Evolutionary conservation across 1,140 invertebrate genomes (phyloP).

Genomic region (Cydia amplana): DNA sequence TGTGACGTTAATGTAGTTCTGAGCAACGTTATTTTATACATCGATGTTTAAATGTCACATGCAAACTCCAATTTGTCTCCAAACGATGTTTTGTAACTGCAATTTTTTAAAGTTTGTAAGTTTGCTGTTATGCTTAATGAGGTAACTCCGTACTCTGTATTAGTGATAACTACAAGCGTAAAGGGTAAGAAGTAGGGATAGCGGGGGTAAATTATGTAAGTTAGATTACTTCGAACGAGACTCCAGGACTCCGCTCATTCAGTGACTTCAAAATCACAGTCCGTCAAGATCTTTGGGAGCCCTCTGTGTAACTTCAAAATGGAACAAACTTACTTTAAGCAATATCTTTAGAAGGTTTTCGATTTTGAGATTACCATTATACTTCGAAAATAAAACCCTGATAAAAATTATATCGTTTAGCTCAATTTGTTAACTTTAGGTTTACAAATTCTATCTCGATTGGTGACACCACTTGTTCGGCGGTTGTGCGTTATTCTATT

Average conservation of each 20-base stretch:
- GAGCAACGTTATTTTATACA: conserved; percentile 21
- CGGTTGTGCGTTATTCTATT: conserved; percentile 70
- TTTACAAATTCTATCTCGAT: conserved; percentile 56
- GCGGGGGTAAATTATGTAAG: conserved; percentile 17
- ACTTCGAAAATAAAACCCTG: conserved; percentile 30
- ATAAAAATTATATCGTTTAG: conserved; percentile 44
- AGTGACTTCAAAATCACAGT: neutral
- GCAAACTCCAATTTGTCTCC: conserved; percentile 41
- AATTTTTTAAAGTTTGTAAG: conserved; percentile 42
- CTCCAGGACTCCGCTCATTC: neutral
- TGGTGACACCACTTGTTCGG: conserved; percentile 44
- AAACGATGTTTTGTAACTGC: conserved; percentile 43
- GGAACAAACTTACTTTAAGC: conserved; percentile 28
- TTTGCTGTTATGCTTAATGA: conserved; percentile 47
- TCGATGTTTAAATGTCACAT: conserved; percentile 13
- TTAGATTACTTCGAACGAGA: conserved; percentile 5
- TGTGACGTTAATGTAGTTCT: conserved; percentile 7
- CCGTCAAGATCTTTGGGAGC: conserved; percentile 6
- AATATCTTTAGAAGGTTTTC: conserved; percentile 9
- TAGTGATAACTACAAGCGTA: conserved; percentile 4
- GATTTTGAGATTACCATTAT: conserved; percentile 2
- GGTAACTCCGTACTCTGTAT: conserved; percentile 11
- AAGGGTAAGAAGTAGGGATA: neutral
- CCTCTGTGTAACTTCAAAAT: conserved; percentile 17
- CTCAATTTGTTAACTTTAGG: conserved; percentile 64